Evolutionary conservation across 2,113 vertebrate species (phyloP).

Genomic region (Dolichallabes microphthalmus): DNA sequence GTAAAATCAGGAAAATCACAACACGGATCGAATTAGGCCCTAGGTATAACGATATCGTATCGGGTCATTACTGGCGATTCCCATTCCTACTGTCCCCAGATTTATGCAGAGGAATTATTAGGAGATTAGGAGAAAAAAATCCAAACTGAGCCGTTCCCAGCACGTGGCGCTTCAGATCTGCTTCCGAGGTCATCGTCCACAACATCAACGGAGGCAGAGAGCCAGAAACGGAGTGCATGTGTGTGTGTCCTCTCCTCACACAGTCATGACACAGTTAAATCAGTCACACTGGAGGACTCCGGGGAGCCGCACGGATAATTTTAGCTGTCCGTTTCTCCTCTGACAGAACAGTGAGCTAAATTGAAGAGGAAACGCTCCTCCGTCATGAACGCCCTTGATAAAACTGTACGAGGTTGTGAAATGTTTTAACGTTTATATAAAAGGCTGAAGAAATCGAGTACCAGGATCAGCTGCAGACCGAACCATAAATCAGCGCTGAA

Average conservation of each 20-base stretch:
- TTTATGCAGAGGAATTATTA: too few species aligned
- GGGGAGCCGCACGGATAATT: constrained; percentile 59
- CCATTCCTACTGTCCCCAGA: too few species aligned
- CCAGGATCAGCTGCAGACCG: not conserved
- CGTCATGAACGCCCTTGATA: not conserved
- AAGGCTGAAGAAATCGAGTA: too few species aligned
- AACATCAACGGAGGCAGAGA: not conserved
- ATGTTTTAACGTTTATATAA: not conserved
- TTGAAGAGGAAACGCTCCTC: constrained; percentile 42
- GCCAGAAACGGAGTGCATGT: not conserved
- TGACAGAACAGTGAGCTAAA: constrained; percentile 57
- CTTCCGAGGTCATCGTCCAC: not conserved
- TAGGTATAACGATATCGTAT: too few species aligned
- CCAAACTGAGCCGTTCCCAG: not conserved
- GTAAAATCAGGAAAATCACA: too few species aligned
- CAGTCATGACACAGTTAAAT: constrained; percentile 63
- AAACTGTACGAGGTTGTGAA: not conserved
- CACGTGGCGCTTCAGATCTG: too few species aligned
- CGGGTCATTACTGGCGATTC: too few species aligned
- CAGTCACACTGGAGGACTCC: constrained; percentile 62
- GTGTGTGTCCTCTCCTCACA: constrained; percentile 2
- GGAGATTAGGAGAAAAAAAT: not conserved
- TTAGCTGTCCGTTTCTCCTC: constrained; percentile 57
- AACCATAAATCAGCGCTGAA: not conserved
- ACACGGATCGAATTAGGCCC: too few species aligned